Base-by-base conservation (phyloP, 2,888 invertebrate genomes). In the Synanthedon formicaeformis region DNA sequence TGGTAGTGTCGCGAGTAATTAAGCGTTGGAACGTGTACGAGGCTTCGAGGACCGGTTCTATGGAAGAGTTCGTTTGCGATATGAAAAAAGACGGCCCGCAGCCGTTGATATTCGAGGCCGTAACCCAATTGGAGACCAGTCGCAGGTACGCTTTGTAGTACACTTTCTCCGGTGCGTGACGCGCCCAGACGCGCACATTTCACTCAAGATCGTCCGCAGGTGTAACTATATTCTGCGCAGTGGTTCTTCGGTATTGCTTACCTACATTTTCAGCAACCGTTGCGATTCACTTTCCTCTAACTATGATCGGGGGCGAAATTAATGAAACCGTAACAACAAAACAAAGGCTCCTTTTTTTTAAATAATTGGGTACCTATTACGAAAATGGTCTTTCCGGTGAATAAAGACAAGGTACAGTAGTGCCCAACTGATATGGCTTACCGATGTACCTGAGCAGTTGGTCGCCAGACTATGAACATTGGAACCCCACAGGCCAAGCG, bases 161-260 rank as follows among this genome's bases (percentile, higher is more conserved):
- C 82, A 87, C 86, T 87, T 87, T 87, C 86, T 79, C 86, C 82
- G 62, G 62, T 78, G 76, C 78, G 78, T 81, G 83, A 82, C 81
- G 81, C 71, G 72, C 69, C 69, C 75, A 67, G 65, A 57, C 64
- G 61, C 69, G 71, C 69, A 69, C 81, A 71, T 81, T 82, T 84
- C 83, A 75, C 81, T 67, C 67, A 62, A 64, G 60, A 66, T 61
- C 58, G 64, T 60, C 60, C 61, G 63, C 74, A 77, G 73, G 71
- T 74, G 75, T 60, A n/a, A n/a, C n/a, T n/a, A 58, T 60, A 60
- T 68, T 64, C 66, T 69, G 70, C 67, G 45, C 45, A 2, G 34
- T 12, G n/a, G 14, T 4, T 45, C 14, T 45, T 45, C 8, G n/a
- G 67, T 63, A 67, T 45, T 45, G 10, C 62, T 63, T 73, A 52